These are phyloP conservation scores for Ia io DNA, from an alignment of 2,113 vertebrate species.

Conservation along the genomic window DNA sequence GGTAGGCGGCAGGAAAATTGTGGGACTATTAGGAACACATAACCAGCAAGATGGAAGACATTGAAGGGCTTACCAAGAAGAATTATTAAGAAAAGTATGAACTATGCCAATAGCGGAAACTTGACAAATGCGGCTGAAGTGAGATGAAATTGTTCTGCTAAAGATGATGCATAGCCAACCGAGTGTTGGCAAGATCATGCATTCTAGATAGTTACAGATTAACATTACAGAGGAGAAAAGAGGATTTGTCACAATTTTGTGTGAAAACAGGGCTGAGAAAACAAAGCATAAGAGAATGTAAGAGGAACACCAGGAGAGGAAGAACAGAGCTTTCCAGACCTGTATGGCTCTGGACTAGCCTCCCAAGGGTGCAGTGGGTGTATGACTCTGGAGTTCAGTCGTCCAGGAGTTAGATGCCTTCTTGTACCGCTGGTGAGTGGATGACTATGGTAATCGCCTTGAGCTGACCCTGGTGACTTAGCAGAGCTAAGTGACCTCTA, in stretches of 20 bases:
- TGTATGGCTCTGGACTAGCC: neutral
- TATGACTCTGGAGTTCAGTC: neutral
- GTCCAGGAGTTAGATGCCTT: neutral
- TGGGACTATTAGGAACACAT: neutral
- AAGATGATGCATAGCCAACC: neutral
- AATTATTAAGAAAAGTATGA: neutral
- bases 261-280: neutral
- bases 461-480: neutral
- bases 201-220: neutral
- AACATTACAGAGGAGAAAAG: neutral
- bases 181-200: neutral
- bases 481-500: neutral
- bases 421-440: neutral
- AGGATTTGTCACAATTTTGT: neutral
- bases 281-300: neutral
- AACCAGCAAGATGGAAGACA: neutral
- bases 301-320: neutral
- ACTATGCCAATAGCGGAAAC: neutral
- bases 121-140: neutral
- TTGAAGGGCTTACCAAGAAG: neutral
- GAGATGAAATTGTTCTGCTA: neutral
- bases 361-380: neutral
- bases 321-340: neutral
- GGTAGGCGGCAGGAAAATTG: neutral
- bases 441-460: neutral